These are phyloP conservation scores for Agriopis leucophaearia DNA, from an alignment of 2,888 invertebrate genomes.

Conservation along the genomic window DNA sequence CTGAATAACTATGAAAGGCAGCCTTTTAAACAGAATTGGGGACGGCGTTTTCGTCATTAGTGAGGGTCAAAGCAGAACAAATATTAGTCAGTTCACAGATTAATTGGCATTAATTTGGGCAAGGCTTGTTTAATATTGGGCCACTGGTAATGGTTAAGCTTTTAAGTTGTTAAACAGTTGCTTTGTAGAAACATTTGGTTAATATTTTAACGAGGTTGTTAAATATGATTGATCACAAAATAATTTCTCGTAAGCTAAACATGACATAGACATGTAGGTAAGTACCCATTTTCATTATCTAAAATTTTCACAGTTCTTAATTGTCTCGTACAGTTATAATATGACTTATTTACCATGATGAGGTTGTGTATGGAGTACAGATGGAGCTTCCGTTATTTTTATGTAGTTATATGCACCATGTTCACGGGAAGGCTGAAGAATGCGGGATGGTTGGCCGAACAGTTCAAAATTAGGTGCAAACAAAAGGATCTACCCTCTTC, in stretches of 20 bases:
- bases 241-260: background rate
- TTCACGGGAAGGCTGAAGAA: too few relatives aligned
- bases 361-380: too few relatives aligned
- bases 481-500: too few relatives aligned
- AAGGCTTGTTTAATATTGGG: constrained; percentile 23
- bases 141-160: constrained; percentile 27
- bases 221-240: background rate
- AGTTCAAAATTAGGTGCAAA: too few relatives aligned
- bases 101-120: constrained; percentile 37
- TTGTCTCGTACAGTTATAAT: too few relatives aligned
- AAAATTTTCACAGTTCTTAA: too few relatives aligned
- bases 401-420: too few relatives aligned
- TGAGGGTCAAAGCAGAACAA: constrained; percentile 37
- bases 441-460: too few relatives aligned
- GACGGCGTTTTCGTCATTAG: constrained; percentile 34
- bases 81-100: constrained; percentile 33
- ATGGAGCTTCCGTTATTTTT: too few relatives aligned
- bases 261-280: too few relatives aligned
- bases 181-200: constrained; percentile 12
- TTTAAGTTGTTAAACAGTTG: constrained; percentile 25
- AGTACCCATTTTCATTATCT: background rate
- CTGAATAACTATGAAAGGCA: constrained; percentile 48
- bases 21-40: constrained; percentile 36
- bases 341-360: too few relatives aligned
- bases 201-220: constrained; percentile 7